These are phyloP conservation scores for Bradypodion ventrale DNA, from an alignment of 2,797 vertebrate species.

Conservation along the genomic window DNA sequence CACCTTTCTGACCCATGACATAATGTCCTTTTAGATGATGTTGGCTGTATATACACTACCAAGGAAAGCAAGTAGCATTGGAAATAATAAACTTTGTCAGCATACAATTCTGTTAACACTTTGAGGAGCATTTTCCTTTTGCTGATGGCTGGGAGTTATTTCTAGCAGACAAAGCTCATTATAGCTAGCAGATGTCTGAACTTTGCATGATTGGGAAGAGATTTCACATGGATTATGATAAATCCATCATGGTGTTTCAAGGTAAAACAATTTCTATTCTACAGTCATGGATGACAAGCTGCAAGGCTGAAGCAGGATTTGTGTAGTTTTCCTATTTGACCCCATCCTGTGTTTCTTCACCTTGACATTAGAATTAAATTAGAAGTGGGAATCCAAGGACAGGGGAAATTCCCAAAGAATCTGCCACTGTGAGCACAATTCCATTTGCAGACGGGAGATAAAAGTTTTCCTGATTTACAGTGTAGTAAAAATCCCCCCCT, in stretches of 20 bases:
- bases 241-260: constrained; percentile 50
- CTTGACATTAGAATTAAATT: background rate
- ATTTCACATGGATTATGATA: constrained; percentile 48
- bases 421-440: background rate
- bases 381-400: background rate
- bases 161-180: constrained; percentile 51
- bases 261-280: constrained; percentile 22
- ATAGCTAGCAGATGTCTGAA: constrained; percentile 63
- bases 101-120: constrained; percentile 46
- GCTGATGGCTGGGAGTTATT: constrained; percentile 48
- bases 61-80: constrained; percentile 49
- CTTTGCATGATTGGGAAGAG: constrained; percentile 60
- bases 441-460: background rate
- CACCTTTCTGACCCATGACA: constrained; percentile 42
- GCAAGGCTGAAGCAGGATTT: background rate
- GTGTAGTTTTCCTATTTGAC: background rate
- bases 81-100: constrained; percentile 40
- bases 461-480: background rate
- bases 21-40: constrained; percentile 11
- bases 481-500: background rate
- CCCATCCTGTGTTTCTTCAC: background rate
- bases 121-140: constrained; percentile 18
- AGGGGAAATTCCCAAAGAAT: background rate
- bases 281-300: background rate
- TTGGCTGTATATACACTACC: constrained; percentile 22